Base-by-base conservation (phyloP, 1,140 invertebrate genomes). In the Theocolax elegans region DNA sequence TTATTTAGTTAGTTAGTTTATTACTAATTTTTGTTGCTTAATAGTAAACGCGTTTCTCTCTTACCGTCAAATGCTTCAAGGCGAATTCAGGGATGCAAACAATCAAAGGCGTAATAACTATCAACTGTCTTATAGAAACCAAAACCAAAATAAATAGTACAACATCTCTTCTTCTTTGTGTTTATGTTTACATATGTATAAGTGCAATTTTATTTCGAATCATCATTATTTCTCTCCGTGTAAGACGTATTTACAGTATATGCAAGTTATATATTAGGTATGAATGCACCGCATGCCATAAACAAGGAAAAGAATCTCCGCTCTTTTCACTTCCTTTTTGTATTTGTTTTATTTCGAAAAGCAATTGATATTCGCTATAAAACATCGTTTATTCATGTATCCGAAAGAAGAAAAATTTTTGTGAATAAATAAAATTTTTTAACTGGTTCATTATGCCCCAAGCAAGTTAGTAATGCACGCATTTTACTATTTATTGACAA, bases 101-200 rank as follows among this genome's bases (percentile, higher is more conserved):
- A 81, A 81, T 77, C 75, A 82, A n/a, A 80, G 80, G 79, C 80
- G 80, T 75, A 79, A 79, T 13, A 80, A 77, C 79, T 82, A 81
- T 82, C 76, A 81, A 75, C 76, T 77, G 75, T 81, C 73, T 64
- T 64, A 58, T 19, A 15, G 44, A 63, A 31, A 65, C n/a, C 2
- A 38, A n/a, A n/a, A n/a, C 76, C 78, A 78, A 76, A 77, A 82
- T 82, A 81, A 83, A 81, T 82, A 74, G 75, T 81, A 77, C 72
- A 67, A 76, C n/a, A n/a, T 54, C 69, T 78, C 75, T 78, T 75
- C 54, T 73, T 78, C 59, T 60, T 44, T 42, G 59, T 58, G 51
- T 74, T 40, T 66, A 71, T 74, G 65, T 74, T 76, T 74, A 72
- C 65, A 72, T 77, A 73, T 76, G 74, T 73, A 75, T 77, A 76